Percentiles rank a stretch among this genome's conserved stretches.
These are phyloP conservation scores for Clarias magur DNA, from an alignment of 2,113 vertebrate genomes.

Conservation along the genomic window DNA sequence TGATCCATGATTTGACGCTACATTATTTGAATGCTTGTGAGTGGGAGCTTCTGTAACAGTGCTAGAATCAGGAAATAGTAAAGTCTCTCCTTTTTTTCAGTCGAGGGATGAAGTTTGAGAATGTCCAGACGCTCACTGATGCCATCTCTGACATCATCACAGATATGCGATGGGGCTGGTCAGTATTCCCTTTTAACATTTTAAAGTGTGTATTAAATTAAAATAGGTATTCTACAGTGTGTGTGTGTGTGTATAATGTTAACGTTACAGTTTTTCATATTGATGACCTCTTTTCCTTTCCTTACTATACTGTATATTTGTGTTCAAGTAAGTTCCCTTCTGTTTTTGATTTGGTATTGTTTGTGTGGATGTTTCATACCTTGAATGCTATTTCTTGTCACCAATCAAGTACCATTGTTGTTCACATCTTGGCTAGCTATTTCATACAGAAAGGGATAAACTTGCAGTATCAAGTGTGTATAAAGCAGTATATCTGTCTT, in stretches of 20 bases:
- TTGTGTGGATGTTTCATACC: not conserved
- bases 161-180: conserved; percentile 99
- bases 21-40: not conserved
- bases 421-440: not conserved
- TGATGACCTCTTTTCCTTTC: not conserved
- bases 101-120: conserved; percentile 98
- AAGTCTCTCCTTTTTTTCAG: conserved; percentile 66
- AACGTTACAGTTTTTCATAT: not conserved
- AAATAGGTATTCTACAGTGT: not conserved
- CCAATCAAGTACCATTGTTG: not conserved
- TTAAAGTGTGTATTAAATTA: not conserved
- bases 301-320: too few species aligned
- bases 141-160: conserved; percentile 94
- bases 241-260: not conserved
- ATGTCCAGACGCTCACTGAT: conserved; percentile 93
- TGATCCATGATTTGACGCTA: not conserved
- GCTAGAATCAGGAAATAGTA: not conserved
- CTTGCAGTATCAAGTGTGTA: not conserved
- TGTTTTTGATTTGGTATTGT: not conserved
- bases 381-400: not conserved
- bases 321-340: not conserved
- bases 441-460: not conserved
- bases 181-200: conserved; percentile 58
- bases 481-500: not conserved
- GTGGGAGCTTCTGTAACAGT: not conserved